Percentiles rank a stretch among this genome's conserved stretches.
Evolutionary conservation across 2,113 vertebrate genomes (phyloP).

Genomic region (Atherinomorus stipes): DNA sequence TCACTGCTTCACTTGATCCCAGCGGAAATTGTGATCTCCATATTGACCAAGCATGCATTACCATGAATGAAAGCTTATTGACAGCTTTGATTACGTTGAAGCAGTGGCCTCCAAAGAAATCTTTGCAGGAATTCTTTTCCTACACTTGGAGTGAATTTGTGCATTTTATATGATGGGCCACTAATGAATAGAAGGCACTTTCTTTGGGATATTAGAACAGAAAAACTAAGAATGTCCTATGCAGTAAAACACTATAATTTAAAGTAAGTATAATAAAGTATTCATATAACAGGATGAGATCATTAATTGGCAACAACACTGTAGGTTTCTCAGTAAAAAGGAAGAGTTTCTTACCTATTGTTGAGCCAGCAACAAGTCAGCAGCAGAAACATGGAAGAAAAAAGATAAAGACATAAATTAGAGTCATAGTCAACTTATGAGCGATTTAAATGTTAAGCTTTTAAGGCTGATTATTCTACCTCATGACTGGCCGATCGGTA

Average conservation of each 20-base stretch:
- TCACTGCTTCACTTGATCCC: background rate
- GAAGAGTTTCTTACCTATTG: constrained; percentile 74
- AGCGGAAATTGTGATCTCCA: background rate
- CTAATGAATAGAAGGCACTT: background rate
- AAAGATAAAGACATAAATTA: constrained; percentile 40
- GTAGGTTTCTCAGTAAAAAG: background rate
- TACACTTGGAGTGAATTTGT: too few species aligned
- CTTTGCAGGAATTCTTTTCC: too few species aligned
- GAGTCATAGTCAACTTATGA: background rate
- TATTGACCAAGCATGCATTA: background rate
- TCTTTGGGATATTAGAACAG: background rate
- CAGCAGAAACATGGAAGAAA: constrained; percentile 64
- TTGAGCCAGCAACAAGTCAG: constrained; percentile 30
- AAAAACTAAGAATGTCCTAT: background rate
- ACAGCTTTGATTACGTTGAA: background rate
- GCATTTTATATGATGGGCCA: too few species aligned
- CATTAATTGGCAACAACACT: background rate
- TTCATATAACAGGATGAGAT: background rate
- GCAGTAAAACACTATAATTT: background rate
- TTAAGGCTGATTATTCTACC: background rate
- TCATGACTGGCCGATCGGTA: too few species aligned
- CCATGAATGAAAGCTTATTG: too few species aligned
- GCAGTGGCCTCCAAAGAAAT: background rate
- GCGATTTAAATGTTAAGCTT: background rate
- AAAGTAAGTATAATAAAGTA: background rate